Percentiles rank a stretch among this genome's conserved stretches.
Evolutionary conservation across 2,888 invertebrate species (phyloP).

Genomic region (Incurvaria masculella): DNA sequence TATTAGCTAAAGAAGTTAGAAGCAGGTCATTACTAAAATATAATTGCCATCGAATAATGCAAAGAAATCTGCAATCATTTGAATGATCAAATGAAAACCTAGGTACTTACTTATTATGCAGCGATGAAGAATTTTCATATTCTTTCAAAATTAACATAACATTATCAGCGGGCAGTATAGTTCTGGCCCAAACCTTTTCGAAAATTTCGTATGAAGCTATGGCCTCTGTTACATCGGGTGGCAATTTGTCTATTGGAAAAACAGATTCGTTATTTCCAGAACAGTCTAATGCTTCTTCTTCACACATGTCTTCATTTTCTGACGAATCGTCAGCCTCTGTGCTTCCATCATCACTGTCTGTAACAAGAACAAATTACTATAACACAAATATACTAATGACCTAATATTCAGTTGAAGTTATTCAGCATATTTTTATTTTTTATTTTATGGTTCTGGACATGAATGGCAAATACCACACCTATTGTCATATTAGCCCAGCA

Average conservation of each 20-base stretch:
- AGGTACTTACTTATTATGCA: conserved; percentile 48
- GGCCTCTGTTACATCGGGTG: conserved; percentile 58
- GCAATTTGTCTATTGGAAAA: conserved; percentile 46
- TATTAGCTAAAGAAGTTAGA: too few relatives aligned
- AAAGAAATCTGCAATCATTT: background rate
- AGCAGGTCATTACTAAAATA: too few relatives aligned
- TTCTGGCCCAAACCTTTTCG: conserved; percentile 56
- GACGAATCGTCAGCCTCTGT: conserved; percentile 31
- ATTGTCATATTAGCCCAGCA: too few relatives aligned
- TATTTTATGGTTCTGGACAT: too few relatives aligned
- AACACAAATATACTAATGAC: background rate
- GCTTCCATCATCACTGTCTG: conserved; percentile 30
- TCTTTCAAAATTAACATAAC: conserved; percentile 51
- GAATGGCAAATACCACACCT: too few relatives aligned
- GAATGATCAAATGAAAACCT: background rate
- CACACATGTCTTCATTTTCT: conserved; percentile 34
- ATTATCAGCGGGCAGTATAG: conserved; percentile 52
- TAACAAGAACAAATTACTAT: conserved; percentile 12
- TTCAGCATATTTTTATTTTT: too few relatives aligned
- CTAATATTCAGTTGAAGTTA: too few relatives aligned
- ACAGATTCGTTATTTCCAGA: conserved; percentile 23
- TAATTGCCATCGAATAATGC: too few relatives aligned
- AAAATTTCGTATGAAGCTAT: conserved; percentile 58
- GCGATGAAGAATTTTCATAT: conserved; percentile 40
- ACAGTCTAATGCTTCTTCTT: conserved; percentile 40